These are phyloP conservation scores for Paraplagusia blochii DNA, from an alignment of 2,113 vertebrate species.

Conservation along the genomic window DNA sequence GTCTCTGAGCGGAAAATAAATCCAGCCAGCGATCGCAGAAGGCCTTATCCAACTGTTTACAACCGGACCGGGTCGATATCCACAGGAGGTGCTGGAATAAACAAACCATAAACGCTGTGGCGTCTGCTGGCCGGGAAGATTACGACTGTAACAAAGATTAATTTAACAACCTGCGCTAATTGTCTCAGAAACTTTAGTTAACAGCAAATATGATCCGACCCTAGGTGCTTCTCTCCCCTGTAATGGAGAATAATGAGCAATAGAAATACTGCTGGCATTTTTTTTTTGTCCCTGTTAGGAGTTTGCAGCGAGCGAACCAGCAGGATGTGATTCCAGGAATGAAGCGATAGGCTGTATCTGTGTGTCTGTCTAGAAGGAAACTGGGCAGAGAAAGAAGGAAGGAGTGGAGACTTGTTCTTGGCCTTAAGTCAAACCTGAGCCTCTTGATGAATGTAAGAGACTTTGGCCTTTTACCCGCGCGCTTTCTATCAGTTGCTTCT, in stretches of 20 bases:
- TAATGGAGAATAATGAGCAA: constrained; percentile 72
- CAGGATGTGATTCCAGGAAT: constrained; percentile 51
- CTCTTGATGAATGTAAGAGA: constrained; percentile 50
- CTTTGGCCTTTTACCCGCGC: constrained; percentile 41
- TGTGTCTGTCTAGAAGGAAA: constrained; percentile 55
- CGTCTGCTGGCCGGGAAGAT: constrained; percentile 58
- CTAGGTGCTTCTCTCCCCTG: constrained; percentile 56
- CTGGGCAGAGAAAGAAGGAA: constrained; percentile 34
- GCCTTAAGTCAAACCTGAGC: constrained; percentile 55
- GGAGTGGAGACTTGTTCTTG: constrained; percentile 54
- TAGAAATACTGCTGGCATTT: constrained; percentile 59
- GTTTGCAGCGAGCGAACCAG: constrained; percentile 49
- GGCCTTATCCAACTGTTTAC: constrained; percentile 61
- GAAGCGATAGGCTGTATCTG: constrained; percentile 47
- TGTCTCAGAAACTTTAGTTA: constrained; percentile 75
- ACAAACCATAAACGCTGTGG: constrained; percentile 66
- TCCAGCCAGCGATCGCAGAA: constrained; percentile 50
- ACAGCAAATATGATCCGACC: constrained; percentile 71
- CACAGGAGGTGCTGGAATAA: constrained; percentile 60
- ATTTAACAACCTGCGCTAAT: constrained; percentile 75
- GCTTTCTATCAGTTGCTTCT: constrained; percentile 40
- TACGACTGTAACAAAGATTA: constrained; percentile 68
- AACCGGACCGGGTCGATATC: constrained; percentile 57
- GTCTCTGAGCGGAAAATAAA: constrained; percentile 53
- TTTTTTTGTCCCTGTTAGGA: constrained; percentile 16